Conservation (phyloP, 2,797 vertebrate species). For the Enoplosus armatus region DNA sequence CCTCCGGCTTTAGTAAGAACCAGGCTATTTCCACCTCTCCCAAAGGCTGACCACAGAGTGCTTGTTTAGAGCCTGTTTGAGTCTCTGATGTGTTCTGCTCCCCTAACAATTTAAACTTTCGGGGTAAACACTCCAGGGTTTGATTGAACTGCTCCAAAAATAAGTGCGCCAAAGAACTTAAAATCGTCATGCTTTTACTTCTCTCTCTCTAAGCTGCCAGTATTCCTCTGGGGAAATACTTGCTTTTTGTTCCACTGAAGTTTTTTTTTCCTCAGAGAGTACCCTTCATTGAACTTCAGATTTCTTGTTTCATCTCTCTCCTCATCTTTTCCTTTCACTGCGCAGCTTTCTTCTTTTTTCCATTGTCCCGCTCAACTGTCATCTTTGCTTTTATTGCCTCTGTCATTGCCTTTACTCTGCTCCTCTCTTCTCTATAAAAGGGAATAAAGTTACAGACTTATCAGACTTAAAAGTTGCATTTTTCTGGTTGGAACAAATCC, state of each 20-base stretch:
- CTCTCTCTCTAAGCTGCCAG: constrained; percentile 24
- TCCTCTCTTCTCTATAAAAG: constrained; percentile 10
- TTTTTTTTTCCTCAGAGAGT: not conserved
- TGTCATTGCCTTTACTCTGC: constrained; percentile 15
- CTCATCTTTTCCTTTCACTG: constrained; percentile 29
- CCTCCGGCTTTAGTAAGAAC: constrained; percentile 19
- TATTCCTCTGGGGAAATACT: constrained; percentile 23
- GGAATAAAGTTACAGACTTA: constrained; percentile 10
- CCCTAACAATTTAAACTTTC: constrained; percentile 41
- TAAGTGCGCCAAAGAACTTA: constrained; percentile 42
- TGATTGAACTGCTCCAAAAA: constrained; percentile 59
- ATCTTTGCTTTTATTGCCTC: constrained; percentile 34
- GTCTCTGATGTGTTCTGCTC: constrained; percentile 31
- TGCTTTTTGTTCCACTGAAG: constrained; percentile 38
- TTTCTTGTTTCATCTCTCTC: constrained; percentile 42
- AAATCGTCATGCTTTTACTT: constrained; percentile 39
- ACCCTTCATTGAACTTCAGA: constrained; percentile 39
- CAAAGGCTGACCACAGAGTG: constrained; percentile 19
- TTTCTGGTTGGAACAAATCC: not conserved
- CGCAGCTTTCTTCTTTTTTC: constrained; percentile 16
- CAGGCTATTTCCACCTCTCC: constrained; percentile 14
- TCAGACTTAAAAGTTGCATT: constrained; percentile 3
- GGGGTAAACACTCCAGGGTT: constrained; percentile 47
- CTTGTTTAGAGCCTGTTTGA: constrained; percentile 42
- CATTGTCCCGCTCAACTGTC: constrained; percentile 26